Evolutionary conservation across 2,113 vertebrate species (phyloP).

Genomic region (Lethenteron camtschaticum): DNA sequence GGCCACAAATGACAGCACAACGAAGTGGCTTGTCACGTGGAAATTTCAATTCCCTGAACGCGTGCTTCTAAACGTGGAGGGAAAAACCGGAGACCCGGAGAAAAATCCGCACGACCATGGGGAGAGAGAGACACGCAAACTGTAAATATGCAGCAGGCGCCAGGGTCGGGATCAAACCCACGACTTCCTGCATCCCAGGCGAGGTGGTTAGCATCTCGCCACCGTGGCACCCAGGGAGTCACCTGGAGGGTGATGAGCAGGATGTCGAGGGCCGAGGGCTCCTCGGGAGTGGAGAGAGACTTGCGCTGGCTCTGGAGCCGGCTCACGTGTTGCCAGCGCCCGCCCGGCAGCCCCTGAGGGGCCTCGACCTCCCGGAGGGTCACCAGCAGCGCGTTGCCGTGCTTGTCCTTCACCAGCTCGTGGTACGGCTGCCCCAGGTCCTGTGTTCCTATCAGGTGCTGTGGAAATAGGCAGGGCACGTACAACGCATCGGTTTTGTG

Average conservation of each 20-base stretch:
- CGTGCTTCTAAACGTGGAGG: too few species aligned
- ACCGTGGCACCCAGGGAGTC: constrained; percentile 8
- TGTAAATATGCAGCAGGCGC: too few species aligned
- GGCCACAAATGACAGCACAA: too few species aligned
- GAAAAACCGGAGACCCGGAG: too few species aligned
- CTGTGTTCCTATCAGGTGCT: constrained; percentile 53
- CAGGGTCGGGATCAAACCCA: too few species aligned
- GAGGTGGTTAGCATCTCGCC: too few species aligned
- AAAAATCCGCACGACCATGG: too few species aligned
- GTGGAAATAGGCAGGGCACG: background rate
- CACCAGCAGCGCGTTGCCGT: constrained; percentile 57
- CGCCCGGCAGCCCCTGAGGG: constrained; percentile 34
- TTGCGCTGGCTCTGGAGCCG: constrained; percentile 59
- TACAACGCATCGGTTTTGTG: too few species aligned
- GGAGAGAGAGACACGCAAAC: too few species aligned
- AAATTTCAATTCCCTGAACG: too few species aligned
- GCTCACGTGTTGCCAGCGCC: constrained; percentile 45
- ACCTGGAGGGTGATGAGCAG: constrained; percentile 56
- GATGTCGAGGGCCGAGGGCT: constrained; percentile 47
- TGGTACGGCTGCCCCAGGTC: constrained; percentile 60
- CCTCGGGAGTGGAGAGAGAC: constrained; percentile 46
- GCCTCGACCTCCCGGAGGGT: constrained; percentile 48
- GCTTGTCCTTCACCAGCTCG: constrained; percentile 59
- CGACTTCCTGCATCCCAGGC: too few species aligned
- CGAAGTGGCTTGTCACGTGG: too few species aligned